Evolutionary conservation across 2,113 vertebrate genomes (phyloP).

Genomic region (Brachyhypopomus occidentalis): DNA sequence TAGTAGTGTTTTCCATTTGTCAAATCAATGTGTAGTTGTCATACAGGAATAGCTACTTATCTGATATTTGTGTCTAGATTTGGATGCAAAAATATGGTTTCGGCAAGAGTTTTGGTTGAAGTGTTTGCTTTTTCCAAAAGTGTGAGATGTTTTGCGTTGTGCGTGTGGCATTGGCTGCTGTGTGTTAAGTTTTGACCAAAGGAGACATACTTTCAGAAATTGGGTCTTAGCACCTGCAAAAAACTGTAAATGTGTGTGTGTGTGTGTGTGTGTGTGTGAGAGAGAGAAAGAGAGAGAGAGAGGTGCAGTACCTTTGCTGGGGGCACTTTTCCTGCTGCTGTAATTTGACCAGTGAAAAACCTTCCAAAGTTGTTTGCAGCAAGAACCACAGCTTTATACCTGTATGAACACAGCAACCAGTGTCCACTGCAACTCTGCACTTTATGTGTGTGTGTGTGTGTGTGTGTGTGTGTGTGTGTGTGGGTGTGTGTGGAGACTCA

Average conservation of each 20-base stretch:
- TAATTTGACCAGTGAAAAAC: slow-evolving; percentile 77
- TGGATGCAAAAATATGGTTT: no score
- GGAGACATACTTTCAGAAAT: no score
- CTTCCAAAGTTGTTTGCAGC: slow-evolving; percentile 71
- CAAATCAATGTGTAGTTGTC: no score
- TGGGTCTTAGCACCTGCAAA: no score
- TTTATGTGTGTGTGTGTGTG: slow-evolving; percentile 3
- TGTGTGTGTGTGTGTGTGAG: not conserved
- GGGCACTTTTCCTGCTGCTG: slow-evolving; percentile 74
- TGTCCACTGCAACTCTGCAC: slow-evolving; percentile 54
- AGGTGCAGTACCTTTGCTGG: slow-evolving; percentile 68
- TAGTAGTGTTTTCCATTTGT: no score
- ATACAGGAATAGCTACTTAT: no score
- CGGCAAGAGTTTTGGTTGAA: no score
- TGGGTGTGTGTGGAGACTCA: not conserved
- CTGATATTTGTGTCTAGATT: no score
- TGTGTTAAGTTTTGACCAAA: not conserved
- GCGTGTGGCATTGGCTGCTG: not conserved
- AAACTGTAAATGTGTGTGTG: not conserved
- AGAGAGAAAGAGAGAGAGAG: no score
- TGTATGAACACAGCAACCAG: slow-evolving; percentile 44
- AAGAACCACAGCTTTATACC: slow-evolving; percentile 74
- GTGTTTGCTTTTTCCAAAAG: no score
- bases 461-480: no score
- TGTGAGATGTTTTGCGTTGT: no score